A percentile compares a stretch with the other conserved stretches of the same genome.
phyloP scores from a whole-genome alignment of 1,140 invertebrate genomes.

The Drosophila micromelanica region DNA sequence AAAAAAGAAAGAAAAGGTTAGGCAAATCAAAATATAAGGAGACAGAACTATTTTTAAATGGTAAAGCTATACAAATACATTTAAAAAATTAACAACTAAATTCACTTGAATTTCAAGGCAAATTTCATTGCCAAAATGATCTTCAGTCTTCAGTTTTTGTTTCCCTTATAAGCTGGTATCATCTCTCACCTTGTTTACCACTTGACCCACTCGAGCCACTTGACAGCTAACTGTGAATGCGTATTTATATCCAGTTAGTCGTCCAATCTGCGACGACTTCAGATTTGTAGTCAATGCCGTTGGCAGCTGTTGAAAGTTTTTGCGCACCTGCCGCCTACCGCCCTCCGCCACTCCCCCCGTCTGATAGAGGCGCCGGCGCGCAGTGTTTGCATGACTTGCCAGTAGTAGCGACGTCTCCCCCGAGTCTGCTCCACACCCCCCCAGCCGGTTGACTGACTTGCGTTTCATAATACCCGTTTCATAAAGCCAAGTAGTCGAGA shows the following conservation, averaged over 20 bases:
- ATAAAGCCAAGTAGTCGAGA: slow-evolving; percentile 42
- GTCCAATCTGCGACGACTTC: slow-evolving; percentile 22
- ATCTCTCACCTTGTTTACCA: slow-evolving; percentile 17
- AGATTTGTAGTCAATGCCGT: slow-evolving; percentile 30
- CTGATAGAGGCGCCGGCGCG: slow-evolving; percentile 13
- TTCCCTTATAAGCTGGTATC: background rate
- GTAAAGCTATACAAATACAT: background rate
- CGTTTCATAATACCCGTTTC: slow-evolving; percentile 56
- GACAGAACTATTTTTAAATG: no score
- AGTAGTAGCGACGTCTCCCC: background rate
- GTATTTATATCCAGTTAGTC: slow-evolving; percentile 5
- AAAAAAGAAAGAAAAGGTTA: no score
- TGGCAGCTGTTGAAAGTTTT: slow-evolving; percentile 45
- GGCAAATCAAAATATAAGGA: no score
- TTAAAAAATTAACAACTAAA: background rate
- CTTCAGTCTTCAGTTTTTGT: background rate
- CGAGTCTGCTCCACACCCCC: background rate
- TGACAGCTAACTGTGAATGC: slow-evolving; percentile 30
- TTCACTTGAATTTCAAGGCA: slow-evolving; percentile 2
- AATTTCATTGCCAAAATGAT: slow-evolving; percentile 9
- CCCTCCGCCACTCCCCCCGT: background rate
- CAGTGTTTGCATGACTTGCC: slow-evolving; percentile 45
- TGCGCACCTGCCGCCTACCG: slow-evolving; percentile 8
- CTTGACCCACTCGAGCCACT: slow-evolving; percentile 34
- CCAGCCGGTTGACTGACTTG: slow-evolving; percentile 43